Conservation (phyloP, 2,797 vertebrate genomes). For the Menidia menidia region DNA sequence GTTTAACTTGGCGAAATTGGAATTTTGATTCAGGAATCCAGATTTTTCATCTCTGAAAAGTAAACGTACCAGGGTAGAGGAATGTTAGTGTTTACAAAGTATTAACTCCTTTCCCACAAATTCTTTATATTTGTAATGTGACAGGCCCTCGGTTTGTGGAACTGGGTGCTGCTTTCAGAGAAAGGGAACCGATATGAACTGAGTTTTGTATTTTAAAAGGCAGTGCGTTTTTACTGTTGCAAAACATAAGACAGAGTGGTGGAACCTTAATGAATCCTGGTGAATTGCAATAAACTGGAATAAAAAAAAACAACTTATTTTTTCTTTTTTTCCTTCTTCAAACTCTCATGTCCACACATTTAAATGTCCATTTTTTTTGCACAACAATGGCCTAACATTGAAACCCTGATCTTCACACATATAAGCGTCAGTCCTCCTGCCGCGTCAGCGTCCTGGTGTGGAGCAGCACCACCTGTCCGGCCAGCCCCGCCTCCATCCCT, state of each 20-base stretch:
- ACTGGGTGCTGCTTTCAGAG: slow-evolving; percentile 49
- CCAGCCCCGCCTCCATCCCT: slow-evolving; percentile 85
- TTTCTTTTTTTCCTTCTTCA: neutral
- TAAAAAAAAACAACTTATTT: slow-evolving; percentile 27
- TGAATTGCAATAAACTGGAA: slow-evolving; percentile 84
- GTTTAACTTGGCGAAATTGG: slow-evolving; percentile 36
- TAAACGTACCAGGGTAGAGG: slow-evolving; percentile 19
- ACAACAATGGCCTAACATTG: neutral
- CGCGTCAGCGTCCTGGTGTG: slow-evolving; percentile 52
- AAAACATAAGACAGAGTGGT: slow-evolving; percentile 42
- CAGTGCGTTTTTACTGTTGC: slow-evolving; percentile 35
- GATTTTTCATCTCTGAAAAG: slow-evolving; percentile 41
- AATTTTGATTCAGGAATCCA: slow-evolving; percentile 39
- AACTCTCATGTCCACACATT: too few relatives aligned
- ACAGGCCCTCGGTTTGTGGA: slow-evolving; percentile 48
- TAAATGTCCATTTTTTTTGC: neutral
- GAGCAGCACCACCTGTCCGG: slow-evolving; percentile 87
- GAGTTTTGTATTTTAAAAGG: slow-evolving; percentile 57
- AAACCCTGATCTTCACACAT: neutral
- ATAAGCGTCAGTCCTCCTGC: neutral
- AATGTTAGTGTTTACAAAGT: slow-evolving; percentile 73
- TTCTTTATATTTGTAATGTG: slow-evolving; percentile 54
- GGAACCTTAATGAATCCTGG: slow-evolving; percentile 50
- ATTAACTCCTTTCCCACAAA: slow-evolving; percentile 53
- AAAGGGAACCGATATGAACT: slow-evolving; percentile 61